phyloP scores from a whole-genome alignment of 2,888 invertebrate species.

The Heliconius ismenius region DNA sequence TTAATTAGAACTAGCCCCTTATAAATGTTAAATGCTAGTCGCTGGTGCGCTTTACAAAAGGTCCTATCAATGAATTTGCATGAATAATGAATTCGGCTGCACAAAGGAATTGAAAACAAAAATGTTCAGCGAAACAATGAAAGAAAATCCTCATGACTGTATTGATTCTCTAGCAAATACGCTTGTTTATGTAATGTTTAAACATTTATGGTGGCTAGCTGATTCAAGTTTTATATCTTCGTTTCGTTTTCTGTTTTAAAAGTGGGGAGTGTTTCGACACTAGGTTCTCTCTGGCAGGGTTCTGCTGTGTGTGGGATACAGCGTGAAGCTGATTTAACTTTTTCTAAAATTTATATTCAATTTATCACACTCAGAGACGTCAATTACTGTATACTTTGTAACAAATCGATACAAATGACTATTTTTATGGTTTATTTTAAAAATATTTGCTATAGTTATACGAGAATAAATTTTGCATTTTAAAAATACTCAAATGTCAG shows the following conservation, averaged over 20 bases:
- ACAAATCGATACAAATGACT: background rate
- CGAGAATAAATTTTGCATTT: background rate
- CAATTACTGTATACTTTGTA: background rate
- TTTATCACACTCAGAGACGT: background rate
- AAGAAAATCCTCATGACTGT: conserved; percentile 12
- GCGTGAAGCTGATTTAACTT: no score
- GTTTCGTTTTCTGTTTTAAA: no score
- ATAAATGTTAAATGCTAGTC: background rate
- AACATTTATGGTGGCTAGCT: background rate
- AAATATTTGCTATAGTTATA: no score
- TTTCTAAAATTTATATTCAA: background rate
- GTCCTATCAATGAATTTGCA: conserved; percentile 3
- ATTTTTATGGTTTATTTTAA: background rate
- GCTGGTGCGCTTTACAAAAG: background rate
- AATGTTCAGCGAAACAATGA: conserved; percentile 2
- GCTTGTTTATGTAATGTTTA: background rate
- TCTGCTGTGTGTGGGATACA: no score
- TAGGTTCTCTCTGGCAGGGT: no score
- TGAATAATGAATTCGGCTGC: conserved; percentile 21
- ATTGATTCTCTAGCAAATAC: background rate
- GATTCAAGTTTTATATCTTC: background rate
- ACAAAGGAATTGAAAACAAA: conserved; percentile 15
- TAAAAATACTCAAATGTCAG: conserved; percentile 2
- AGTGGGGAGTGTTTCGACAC: no score
- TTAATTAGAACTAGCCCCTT: background rate